Conservation (phyloP, 2,113 vertebrate species). For the Dipodomys ordii region DNA sequence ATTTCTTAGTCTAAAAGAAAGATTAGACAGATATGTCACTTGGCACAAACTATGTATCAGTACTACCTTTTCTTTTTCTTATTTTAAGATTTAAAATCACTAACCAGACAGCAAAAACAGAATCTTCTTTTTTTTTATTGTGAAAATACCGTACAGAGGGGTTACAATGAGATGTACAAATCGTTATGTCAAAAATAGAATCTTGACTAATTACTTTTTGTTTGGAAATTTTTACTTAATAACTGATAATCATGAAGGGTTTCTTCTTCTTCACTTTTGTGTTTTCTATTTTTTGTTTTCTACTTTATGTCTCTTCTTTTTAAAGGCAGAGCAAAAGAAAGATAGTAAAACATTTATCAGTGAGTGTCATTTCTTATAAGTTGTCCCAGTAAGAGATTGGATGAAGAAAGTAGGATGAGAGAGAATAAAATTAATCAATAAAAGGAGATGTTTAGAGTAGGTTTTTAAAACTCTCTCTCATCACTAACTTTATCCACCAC, state of each 20-base stretch:
- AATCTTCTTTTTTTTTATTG: background rate
- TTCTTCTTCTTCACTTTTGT: background rate
- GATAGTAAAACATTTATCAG: background rate
- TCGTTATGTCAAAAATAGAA: background rate
- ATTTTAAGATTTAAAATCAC: constrained; percentile 7
- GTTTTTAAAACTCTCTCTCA: background rate
- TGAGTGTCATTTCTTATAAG: background rate
- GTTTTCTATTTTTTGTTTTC: background rate
- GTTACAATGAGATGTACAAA: too few species aligned
- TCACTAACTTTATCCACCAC: background rate
- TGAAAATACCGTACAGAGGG: too few species aligned
- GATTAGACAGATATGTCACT: background rate
- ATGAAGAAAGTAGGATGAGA: background rate
- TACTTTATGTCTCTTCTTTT: background rate
- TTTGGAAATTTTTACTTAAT: constrained; percentile 23
- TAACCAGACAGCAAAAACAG: background rate
- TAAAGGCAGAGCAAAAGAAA: background rate
- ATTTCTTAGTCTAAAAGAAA: background rate
- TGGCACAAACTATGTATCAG: background rate
- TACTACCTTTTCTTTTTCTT: background rate
- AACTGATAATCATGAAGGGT: background rate
- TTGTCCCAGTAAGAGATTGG: background rate
- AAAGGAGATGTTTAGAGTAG: background rate
- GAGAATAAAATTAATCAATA: constrained; percentile 8
- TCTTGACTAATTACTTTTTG: constrained; percentile 25